Percentiles rank a stretch among this genome's conserved stretches.
These are phyloP conservation scores for Oncorhynchus nerka DNA, from an alignment of 2,113 vertebrate genomes.

Conservation along the genomic window DNA sequence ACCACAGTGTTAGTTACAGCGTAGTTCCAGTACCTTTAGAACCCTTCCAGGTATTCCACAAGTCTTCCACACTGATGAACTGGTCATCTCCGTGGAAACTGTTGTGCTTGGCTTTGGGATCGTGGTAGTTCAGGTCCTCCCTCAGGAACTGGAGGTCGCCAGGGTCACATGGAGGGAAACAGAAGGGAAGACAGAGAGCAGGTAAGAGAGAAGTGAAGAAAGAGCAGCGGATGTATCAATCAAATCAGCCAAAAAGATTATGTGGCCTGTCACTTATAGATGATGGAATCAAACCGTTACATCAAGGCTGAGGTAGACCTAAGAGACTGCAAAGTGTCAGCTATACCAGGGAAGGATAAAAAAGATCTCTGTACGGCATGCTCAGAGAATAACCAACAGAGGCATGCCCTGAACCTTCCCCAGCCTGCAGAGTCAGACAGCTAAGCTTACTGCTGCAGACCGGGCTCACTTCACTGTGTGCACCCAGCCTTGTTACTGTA, in stretches of 20 bases:
- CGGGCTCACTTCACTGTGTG: no score
- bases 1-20: neutral
- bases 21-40: constrained; percentile 82
- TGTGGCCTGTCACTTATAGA: neutral
- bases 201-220: neutral
- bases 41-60: constrained; percentile 94
- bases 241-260: neutral
- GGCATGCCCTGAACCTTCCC: neutral
- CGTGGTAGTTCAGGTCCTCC: constrained; percentile 96
- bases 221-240: neutral
- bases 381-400: neutral
- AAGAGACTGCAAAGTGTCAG: no score
- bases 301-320: no score
- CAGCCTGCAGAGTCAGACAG: neutral
- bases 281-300: neutral
- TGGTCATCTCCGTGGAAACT: constrained; percentile 97
- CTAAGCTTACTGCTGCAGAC: no score
- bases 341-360: neutral
- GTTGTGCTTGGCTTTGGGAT: constrained; percentile 95
- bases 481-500: neutral
- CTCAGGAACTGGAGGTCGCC: constrained; percentile 85
- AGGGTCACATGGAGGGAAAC: constrained; percentile 7
- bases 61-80: constrained; percentile 95
- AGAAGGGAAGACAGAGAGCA: neutral
- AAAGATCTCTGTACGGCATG: neutral